Base-by-base conservation (phyloP, 2,888 invertebrate species). In the Sinhomidia bicolor region DNA sequence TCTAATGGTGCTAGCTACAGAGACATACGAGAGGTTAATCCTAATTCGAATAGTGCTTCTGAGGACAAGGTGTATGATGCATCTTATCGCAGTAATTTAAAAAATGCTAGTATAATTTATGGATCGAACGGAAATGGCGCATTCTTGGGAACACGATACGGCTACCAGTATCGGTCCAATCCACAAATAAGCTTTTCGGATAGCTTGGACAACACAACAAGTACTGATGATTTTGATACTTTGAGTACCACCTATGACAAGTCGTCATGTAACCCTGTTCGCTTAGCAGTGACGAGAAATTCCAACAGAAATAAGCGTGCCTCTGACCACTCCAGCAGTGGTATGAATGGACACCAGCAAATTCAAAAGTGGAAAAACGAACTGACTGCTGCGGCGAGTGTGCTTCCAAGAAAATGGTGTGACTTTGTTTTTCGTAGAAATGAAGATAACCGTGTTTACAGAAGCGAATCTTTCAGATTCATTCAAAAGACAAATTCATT, bases 391-490 rank as follows among this genome's bases (percentile, higher is more conserved):
- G 88, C 90, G 9, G 87, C 89, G 12, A 90, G 88, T 79, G 85
- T 9, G 1, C n/a, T 90, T 9, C 89, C 88, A 5, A 71, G 88
- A 62, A 89, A 87, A 84, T 88, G 88, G 89, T 89, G 91, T 78
- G 91, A 91, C 78, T 91, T 91, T 88, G 91, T 91, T 23, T 90
- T 91, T 47, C 88, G 91, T 9, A 62, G 91, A 74, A 91, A 91
- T 82, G 88, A 85, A 32, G 92, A 92, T 54, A 92, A 92, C 87
- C 74, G 81, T 23, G 90, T 92, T 2, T 92, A 92, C 81, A 80
- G 91, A 26, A 92, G 92, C 89, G 92, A 92, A 79, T 92, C 92
- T 4, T 92, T 92, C 54, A 87, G 92, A 41, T 92, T 92, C 81
- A 91, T 92, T 87, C 92, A 92, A 68, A 92, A 92, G 79, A 91